Base-by-base conservation (phyloP, 1,140 invertebrate genomes). In the Adelges cooleyi region DNA sequence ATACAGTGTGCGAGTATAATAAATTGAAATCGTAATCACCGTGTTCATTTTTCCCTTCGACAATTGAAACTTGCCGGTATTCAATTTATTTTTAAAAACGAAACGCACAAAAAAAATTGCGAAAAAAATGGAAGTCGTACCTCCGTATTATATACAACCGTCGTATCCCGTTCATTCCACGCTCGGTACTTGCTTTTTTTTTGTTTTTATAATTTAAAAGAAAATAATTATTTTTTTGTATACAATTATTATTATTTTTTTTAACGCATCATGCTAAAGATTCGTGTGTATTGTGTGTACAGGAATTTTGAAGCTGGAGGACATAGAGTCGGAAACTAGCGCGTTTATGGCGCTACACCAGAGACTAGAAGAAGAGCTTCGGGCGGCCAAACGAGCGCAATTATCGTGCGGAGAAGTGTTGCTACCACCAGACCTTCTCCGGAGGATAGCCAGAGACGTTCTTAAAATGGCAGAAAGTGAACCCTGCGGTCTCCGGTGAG, bases 391-490 rank as follows among this genome's bases (percentile, higher is more conserved):
- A 72, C 81, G 83, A 67, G 84, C 82, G 62, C 85, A 87, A 71
- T 75, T 90, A 67, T 80, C 82, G 52, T 86, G 87, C 70, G 87
- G 86, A 13, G 87, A 90, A 74, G 86, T 91, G 9, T 77, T 90
- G 49, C 76, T 92, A 68, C 89, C 89, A 11, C 82, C 83, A 44
- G 85, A 88, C 73, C 80, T 92, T 42, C 79, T 89, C 33, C 80
- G 81, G 33, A 77, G 85, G 70, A 85, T 90, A 65, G 82, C 88
- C 15, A 77, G 82, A 67, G 85, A 90, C 72, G 84, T 89, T 22
- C 77, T 90, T 44, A 80, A 81, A 11, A 83, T 88, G 78, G 86
- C 89, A 1, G 88, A 90, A 72, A 82, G 82, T 29, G 90, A 92
- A 74, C 89, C 89, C 18, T 92, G 88, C 72, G 90, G 89, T 65